Percentiles rank a stretch among this genome's conserved stretches.
Conservation (phyloP, 2,113 vertebrate species). For the Cygnus buccinator region DNA sequence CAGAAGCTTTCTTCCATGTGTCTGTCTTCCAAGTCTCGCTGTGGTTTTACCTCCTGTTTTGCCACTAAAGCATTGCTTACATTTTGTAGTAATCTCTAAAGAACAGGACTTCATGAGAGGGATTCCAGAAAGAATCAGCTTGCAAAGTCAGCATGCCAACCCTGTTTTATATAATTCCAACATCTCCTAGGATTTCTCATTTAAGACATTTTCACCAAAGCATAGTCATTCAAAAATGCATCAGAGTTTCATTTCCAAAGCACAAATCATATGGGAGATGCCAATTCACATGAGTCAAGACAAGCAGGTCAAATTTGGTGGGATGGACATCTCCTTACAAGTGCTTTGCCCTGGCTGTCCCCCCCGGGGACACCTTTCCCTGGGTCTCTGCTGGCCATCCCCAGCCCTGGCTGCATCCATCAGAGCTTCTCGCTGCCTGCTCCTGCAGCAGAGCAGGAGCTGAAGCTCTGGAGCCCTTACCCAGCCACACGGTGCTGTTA, state of each 20-base stretch:
- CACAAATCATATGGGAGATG: accelerated
- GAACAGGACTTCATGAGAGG: neutral
- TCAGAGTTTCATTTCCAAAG: neutral
- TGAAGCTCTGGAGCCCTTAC: neutral
- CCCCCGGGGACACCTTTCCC: neutral
- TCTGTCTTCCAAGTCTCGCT: neutral
- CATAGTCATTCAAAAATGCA: neutral
- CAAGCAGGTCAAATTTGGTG: neutral
- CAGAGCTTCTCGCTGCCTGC: neutral
- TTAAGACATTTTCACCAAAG: neutral
- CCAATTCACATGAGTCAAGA: neutral
- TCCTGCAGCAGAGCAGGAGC: neutral
- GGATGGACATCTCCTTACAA: neutral
- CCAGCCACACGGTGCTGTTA: accelerated
- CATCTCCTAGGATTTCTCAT: neutral
- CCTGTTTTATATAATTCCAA: neutral
- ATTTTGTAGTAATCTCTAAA: neutral
- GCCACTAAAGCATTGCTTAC: neutral
- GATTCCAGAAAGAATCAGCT: neutral
- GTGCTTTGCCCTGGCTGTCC: neutral
- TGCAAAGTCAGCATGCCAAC: neutral
- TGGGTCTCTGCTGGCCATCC: neutral
- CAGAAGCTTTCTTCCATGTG: neutral
- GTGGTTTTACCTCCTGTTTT: neutral
- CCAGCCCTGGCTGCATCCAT: neutral